These are phyloP conservation scores for Clivina fossor DNA, from an alignment of 2,888 invertebrate species.

Conservation along the genomic window DNA sequence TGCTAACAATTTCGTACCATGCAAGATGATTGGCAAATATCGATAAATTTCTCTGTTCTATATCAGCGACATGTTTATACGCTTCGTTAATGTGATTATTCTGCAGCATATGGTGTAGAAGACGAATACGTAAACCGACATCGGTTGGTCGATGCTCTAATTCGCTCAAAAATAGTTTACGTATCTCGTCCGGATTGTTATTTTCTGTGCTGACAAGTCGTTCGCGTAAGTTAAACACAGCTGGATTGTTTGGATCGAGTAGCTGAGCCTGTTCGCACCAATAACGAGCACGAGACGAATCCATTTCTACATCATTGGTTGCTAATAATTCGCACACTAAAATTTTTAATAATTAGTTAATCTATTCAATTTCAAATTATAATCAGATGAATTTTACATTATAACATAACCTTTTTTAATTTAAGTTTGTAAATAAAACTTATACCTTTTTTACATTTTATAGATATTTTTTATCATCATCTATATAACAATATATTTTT, in stretches of 20 bases:
- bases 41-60: slow-evolving; percentile 68
- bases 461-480: too few relatives aligned
- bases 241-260: slow-evolving; percentile 72
- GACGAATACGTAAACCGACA: slow-evolving; percentile 70
- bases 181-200: slow-evolving; percentile 63
- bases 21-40: slow-evolving; percentile 58
- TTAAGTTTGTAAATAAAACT: neutral
- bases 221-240: slow-evolving; percentile 74
- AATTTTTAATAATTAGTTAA: too few relatives aligned
- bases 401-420: neutral
- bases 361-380: too few relatives aligned
- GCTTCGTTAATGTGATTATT: slow-evolving; percentile 72
- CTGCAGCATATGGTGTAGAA: slow-evolving; percentile 72
- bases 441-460: too few relatives aligned
- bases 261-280: slow-evolving; percentile 82
- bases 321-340: slow-evolving; percentile 75
- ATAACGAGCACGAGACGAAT: slow-evolving; percentile 68
- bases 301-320: slow-evolving; percentile 62
- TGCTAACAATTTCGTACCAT: slow-evolving; percentile 67
- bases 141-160: slow-evolving; percentile 72
- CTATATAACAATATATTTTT: too few relatives aligned
- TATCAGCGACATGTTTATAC: slow-evolving; percentile 71
- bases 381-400: neutral
- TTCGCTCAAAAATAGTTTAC: slow-evolving; percentile 68
- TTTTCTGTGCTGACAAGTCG: slow-evolving; percentile 65